Evolutionary conservation across 1,140 invertebrate genomes (phyloP), one percentile per base, ranked within the genome.

Genomic region (Drosophila rhopaloa): DNA sequence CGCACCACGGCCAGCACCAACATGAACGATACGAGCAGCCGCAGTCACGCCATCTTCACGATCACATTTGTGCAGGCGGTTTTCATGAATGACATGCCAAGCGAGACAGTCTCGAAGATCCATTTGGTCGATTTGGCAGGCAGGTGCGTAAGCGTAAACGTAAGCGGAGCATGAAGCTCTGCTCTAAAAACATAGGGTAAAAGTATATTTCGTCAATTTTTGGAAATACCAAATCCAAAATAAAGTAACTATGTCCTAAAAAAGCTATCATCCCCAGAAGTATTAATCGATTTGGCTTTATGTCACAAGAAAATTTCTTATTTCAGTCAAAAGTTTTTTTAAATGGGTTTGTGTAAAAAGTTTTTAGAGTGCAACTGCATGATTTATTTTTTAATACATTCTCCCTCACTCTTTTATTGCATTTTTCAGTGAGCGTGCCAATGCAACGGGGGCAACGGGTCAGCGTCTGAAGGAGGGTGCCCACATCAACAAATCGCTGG

Each of bases 11-110:
- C 96, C 10, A 96, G 96, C 79, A 97, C 96, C 74, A 96, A 97
- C 88, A 97, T 97, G 96, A 97, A 97, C 93, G 96, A 97, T 92
- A 96, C 96, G 62, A 96, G 96, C 90, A 98, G 97, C 86, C 94
- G 98, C 81, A 98, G 97, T 93, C 98, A 99, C 94, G 98, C 98
- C 41, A 98, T 99, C 85, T 99, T 99, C 93, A 96, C 96, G 54
- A 97, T 99, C 91, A 97, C 96, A 32, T 97, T 97, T 93, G 96
- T 97, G 61, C 96, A 97, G 91, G 97, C 97, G 38, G 95, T 95
- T 66, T 96, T 96, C 84, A 95, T 96, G 81, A 96, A 96, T 92
- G 96, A 96, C 79, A 95, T 97, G 94, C 97, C 97, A 40, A 96
- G 95, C 88, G 97, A 98, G 93, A 97, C 97, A 24, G 96, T 97